Evolutionary conservation across 2,888 invertebrate genomes (phyloP), one percentile per base, ranked within the genome.

Genomic region (Campoplex nolae): DNA sequence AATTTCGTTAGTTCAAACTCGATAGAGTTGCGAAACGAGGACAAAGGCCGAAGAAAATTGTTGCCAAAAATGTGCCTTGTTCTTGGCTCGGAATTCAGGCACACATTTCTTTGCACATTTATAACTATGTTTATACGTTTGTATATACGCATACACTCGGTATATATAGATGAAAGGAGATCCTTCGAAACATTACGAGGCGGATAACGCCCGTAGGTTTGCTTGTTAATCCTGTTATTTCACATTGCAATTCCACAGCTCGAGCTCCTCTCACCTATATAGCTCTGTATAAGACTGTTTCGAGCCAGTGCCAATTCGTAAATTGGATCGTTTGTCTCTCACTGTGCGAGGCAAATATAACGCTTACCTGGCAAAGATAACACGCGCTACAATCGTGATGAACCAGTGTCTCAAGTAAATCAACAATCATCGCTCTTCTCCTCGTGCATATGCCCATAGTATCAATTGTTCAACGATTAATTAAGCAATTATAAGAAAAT

Each of bases 291-390:
- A 71, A n/a, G 32, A 78, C 35, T 56, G 65, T 75, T 68, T 68
- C 68, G 6, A 45, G 35, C 68, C 48, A 56, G 80, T 86, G 86
- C 86, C 86, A 86, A 86, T 86, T 86, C 83, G 83, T 73, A 83
- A 86, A 86, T 83, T 80, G 76, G 80, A 76, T 86, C 80, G 79
- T 76, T 83, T 83, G 79, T 83, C 67, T 75, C 68, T 9, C 75
- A 51, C 51, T 4, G 28, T 38, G 4, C 23, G 65, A 48, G 16
- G 35, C 48, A 67, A 83, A 73, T 75, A 65, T 81, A 74, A 78
- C 54, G 62, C 62, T 62, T 75, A 56, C 35, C 48, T 56, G 16
- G 76, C 9, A 48, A 76, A 32, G 56, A 65, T 71, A 76, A 83
- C 51, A 58, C 54, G 65, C 48, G 65, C 48, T 65, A 80, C 54